phyloP scores from a whole-genome alignment of 92 coral and sea anemone species.

The Zoanthus solanderi region DNA sequence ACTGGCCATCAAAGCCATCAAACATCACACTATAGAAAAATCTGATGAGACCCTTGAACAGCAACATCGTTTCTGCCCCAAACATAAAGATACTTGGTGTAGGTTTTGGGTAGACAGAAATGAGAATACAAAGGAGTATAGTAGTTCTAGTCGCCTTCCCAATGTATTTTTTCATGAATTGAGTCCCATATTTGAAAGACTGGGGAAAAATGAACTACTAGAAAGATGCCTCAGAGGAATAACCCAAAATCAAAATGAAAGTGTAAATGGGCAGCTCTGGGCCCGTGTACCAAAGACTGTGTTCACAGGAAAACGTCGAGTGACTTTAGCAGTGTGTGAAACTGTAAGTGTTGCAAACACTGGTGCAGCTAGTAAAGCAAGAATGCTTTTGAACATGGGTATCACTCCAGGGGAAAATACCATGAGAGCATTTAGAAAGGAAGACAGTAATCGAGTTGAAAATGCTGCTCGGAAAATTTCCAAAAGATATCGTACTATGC shows the following conservation, averaged over 20 bases:
- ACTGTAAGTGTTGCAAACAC: slow-evolving; percentile 63
- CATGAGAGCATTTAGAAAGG: slow-evolving; percentile 30
- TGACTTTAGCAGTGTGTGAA: slow-evolving; percentile 58
- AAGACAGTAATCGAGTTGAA: neutral
- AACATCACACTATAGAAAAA: slow-evolving; percentile 34
- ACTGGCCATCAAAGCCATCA: slow-evolving; percentile 45
- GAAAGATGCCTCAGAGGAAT: slow-evolving; percentile 61
- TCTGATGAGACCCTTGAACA: slow-evolving; percentile 19
- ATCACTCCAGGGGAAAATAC: neutral
- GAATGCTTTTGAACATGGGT: neutral
- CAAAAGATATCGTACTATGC: too few species aligned
- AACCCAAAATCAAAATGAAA: slow-evolving; percentile 73
- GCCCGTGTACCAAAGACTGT: slow-evolving; percentile 54
- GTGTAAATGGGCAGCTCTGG: slow-evolving; percentile 74
- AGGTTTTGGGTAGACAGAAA: slow-evolving; percentile 59
- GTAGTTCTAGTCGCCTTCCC: slow-evolving; percentile 35
- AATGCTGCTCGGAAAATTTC: neutral
- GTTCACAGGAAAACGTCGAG: slow-evolving; percentile 63
- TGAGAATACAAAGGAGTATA: slow-evolving; percentile 21
- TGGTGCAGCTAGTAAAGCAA: slow-evolving; percentile 69
- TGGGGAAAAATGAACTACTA: slow-evolving; percentile 39
- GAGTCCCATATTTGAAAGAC: slow-evolving; percentile 37
- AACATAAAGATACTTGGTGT: slow-evolving; percentile 56
- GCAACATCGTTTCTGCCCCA: slow-evolving; percentile 57
- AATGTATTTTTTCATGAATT: slow-evolving; percentile 47